Evolutionary conservation across 1,140 invertebrate species (phyloP).

Genomic region (Temnothorax curvispinosus): DNA sequence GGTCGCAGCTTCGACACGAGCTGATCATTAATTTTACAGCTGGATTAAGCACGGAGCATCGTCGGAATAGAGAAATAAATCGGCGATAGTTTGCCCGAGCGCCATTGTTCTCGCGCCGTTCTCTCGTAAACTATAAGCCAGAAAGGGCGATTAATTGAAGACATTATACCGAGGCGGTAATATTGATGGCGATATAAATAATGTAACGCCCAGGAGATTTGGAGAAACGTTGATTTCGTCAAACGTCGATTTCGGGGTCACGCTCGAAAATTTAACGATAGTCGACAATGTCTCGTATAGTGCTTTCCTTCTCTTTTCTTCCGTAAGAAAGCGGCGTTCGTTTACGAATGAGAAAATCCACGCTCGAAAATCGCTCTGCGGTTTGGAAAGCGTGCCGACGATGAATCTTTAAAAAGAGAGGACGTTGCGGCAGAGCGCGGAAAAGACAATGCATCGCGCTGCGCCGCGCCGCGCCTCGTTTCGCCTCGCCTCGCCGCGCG

Average conservation of each 20-base stretch:
- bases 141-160: constrained; percentile 5
- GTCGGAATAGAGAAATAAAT: constrained; percentile 49
- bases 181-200: constrained; percentile 11
- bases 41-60: constrained; percentile 38
- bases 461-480: background rate
- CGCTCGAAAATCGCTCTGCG: constrained; percentile 52
- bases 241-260: background rate
- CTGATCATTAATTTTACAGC: constrained; percentile 59
- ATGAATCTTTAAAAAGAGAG: constrained; percentile 60
- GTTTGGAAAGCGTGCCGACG: constrained; percentile 60
- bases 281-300: background rate
- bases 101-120: constrained; percentile 50
- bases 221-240: background rate
- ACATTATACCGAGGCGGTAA: background rate
- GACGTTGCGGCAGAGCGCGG: constrained; percentile 32
- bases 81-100: constrained; percentile 39
- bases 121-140: constrained; percentile 33
- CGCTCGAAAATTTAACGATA: background rate
- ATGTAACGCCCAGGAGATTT: background rate
- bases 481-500: background rate
- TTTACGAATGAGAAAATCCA: constrained; percentile 33
- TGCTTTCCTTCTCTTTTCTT: background rate
- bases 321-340: background rate
- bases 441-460: constrained; percentile 63
- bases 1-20: constrained; percentile 53